Conservation (phyloP, 2,888 invertebrate species). For the Drosophila meridiana region DNA sequence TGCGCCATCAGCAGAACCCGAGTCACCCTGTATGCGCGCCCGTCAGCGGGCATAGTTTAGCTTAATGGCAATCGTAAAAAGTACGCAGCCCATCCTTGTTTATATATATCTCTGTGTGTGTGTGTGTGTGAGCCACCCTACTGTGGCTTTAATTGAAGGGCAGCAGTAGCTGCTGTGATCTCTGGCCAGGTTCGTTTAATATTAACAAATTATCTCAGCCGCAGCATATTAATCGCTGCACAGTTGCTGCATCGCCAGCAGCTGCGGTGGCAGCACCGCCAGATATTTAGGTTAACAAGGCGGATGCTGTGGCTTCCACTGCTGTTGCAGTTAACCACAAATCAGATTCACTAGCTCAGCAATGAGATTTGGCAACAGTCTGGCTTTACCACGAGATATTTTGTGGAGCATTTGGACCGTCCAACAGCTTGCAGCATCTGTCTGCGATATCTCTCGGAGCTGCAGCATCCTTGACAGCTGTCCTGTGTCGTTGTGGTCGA, state of each 20-base stretch:
- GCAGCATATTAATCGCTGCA: constrained; percentile 70
- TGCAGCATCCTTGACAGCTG: constrained; percentile 72
- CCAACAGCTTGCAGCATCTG: constrained; percentile 73
- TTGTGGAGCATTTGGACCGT: constrained; percentile 30
- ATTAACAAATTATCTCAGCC: constrained; percentile 75
- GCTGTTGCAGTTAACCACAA: constrained; percentile 61
- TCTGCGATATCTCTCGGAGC: constrained; percentile 10
- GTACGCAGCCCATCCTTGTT: constrained; percentile 31
- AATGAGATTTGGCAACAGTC: constrained; percentile 61
- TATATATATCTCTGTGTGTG: background rate
- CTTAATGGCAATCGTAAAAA: constrained; percentile 76
- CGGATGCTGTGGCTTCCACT: constrained; percentile 38
- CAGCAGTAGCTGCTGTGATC: constrained; percentile 22
- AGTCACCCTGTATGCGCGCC: constrained; percentile 18
- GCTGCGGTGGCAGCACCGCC: constrained; percentile 42
- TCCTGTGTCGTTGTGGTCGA: constrained; percentile 66
- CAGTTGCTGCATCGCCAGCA: constrained; percentile 45
- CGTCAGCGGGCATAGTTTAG: constrained; percentile 68
- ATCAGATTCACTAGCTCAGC: constrained; percentile 76
- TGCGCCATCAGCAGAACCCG: constrained; percentile 58
- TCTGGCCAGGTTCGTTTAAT: constrained; percentile 54
- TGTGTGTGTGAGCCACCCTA: constrained; percentile 61
- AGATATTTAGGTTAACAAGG: constrained; percentile 68
- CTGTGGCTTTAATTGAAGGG: constrained; percentile 63
- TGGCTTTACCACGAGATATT: constrained; percentile 33